Percentiles rank a stretch among this genome's conserved stretches.
Conservation (phyloP, 2,888 invertebrate genomes). For the Anoplius nigerrimus region DNA sequence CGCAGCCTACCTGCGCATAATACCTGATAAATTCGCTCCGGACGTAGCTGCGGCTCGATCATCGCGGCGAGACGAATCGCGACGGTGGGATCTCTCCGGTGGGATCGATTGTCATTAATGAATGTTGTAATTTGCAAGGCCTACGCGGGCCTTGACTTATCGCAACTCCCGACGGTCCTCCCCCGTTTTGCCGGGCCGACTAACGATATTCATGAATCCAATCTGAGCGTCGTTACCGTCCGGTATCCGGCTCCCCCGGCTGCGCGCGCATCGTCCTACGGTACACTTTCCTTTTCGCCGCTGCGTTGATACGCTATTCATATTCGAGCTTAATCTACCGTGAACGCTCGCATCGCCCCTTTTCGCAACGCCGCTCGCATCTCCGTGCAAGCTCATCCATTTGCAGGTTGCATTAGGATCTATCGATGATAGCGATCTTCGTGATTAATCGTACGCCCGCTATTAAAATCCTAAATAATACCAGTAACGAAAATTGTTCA, state of each 20-base stretch:
- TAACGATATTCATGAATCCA: conserved; percentile 24
- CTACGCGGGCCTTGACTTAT: conserved; percentile 33
- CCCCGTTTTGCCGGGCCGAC: background rate
- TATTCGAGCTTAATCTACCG: too few species aligned
- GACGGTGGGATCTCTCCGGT: conserved; percentile 22
- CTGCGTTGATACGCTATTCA: too few species aligned
- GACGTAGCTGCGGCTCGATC: conserved; percentile 25
- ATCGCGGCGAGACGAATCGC: conserved; percentile 34
- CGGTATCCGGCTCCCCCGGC: background rate
- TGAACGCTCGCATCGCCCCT: too few species aligned
- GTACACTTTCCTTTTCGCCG: too few species aligned
- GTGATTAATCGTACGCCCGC: too few species aligned
- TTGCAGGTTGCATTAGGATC: too few species aligned
- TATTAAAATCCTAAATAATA: too few species aligned
- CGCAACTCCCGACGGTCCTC: conserved; percentile 6
- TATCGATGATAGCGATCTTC: too few species aligned
- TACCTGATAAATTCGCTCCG: too few species aligned
- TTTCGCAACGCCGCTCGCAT: too few species aligned
- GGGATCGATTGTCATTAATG: conserved; percentile 43
- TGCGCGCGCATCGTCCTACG: background rate
- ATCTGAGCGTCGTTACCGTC: conserved; percentile 1
- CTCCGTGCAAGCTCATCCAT: too few species aligned
- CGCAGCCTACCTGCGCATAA: background rate
- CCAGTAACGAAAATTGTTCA: too few species aligned
- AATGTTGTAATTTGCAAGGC: conserved; percentile 41